Percentiles rank a stretch among this genome's conserved stretches.
These are phyloP conservation scores for Coremacera marginata DNA, from an alignment of 2,888 invertebrate genomes.

Conservation along the genomic window DNA sequence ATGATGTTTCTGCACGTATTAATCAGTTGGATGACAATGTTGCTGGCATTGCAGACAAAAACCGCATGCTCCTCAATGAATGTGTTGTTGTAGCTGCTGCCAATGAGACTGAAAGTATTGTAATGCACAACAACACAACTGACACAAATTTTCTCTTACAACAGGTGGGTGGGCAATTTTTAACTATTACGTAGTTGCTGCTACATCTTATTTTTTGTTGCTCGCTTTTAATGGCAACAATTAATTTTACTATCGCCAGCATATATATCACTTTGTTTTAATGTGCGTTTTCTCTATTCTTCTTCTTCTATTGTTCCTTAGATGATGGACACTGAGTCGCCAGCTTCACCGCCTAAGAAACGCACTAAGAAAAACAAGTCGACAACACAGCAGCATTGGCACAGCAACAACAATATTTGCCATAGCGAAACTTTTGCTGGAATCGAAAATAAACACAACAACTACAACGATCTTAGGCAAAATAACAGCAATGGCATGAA, in stretches of 20 bases:
- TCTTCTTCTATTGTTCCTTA: neutral
- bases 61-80: too few relatives aligned
- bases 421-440: neutral
- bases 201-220: too few relatives aligned
- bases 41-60: neutral
- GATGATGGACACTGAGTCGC: neutral
- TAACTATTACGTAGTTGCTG: too few relatives aligned
- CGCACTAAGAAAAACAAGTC: neutral
- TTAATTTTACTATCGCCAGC: too few relatives aligned
- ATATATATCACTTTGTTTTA: too few relatives aligned
- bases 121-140: too few relatives aligned
- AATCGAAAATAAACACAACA: neutral
- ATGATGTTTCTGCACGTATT: neutral
- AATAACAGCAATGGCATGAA: neutral
- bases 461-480: neutral
- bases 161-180: too few relatives aligned
- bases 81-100: too few relatives aligned
- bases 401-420: neutral
- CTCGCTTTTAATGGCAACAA: too few relatives aligned
- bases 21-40: neutral
- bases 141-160: too few relatives aligned
- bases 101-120: too few relatives aligned
- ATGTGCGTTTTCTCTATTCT: neutral
- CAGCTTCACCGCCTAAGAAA: neutral
- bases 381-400: neutral